Evolutionary conservation across 2,797 vertebrate species (phyloP).

Genomic region (Gila robusta): DNA sequence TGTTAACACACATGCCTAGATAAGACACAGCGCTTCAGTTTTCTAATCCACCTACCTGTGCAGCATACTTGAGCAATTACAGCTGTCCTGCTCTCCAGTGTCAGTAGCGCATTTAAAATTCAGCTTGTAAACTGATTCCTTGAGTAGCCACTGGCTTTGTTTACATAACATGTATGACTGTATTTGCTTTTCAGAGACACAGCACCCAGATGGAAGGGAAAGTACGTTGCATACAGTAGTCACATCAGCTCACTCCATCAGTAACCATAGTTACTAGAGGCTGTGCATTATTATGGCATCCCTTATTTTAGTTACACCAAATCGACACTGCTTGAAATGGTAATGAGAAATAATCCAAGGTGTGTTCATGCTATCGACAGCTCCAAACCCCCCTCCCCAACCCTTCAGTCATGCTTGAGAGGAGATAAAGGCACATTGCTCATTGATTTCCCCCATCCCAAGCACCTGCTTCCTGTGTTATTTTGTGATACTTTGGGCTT

Average conservation of each 20-base stretch:
- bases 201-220: slow-evolving; percentile 83
- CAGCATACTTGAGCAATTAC: slow-evolving; percentile 29
- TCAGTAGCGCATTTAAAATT: slow-evolving; percentile 52
- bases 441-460: slow-evolving; percentile 42
- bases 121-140: slow-evolving; percentile 58
- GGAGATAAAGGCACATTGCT: slow-evolving; percentile 51
- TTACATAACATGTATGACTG: slow-evolving; percentile 75
- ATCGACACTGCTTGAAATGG: slow-evolving; percentile 45
- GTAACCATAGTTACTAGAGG: slow-evolving; percentile 48
- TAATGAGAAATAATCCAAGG: slow-evolving; percentile 19
- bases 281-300: slow-evolving; percentile 56
- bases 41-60: slow-evolving; percentile 32
- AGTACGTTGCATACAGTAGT: slow-evolving; percentile 78
- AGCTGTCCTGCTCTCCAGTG: slow-evolving; percentile 51
- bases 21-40: slow-evolving; percentile 40
- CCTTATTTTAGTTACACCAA: slow-evolving; percentile 37
- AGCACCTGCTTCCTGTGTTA: slow-evolving; percentile 48
- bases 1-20: slow-evolving; percentile 8
- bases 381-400: slow-evolving; percentile 19
- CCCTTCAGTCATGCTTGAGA: slow-evolving; percentile 40
- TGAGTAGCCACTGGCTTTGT: slow-evolving; percentile 66
- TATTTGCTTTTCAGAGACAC: slow-evolving; percentile 86
- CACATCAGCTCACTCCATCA: slow-evolving; percentile 72
- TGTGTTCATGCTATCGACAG: slow-evolving; percentile 35
- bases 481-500: slow-evolving; percentile 42